phyloP scores from a whole-genome alignment of 1,140 invertebrate genomes.

The Cephus cinctus region DNA sequence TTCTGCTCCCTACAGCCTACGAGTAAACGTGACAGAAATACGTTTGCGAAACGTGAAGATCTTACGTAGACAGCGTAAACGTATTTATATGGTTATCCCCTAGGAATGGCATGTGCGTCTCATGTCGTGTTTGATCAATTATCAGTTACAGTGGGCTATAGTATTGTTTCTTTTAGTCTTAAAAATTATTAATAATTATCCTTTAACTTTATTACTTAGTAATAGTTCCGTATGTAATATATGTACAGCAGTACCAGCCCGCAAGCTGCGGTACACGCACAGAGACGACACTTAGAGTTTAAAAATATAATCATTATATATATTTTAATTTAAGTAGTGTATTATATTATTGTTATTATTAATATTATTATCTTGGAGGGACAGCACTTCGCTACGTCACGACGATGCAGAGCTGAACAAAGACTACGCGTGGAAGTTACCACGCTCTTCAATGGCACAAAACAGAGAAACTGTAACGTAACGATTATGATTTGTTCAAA shows the following conservation, averaged over 20 bases:
- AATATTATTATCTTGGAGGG: slow-evolving; percentile 55
- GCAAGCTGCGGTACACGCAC: slow-evolving; percentile 35
- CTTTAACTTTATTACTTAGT: slow-evolving; percentile 14
- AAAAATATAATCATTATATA: slow-evolving; percentile 57
- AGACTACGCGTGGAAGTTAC: slow-evolving; percentile 53
- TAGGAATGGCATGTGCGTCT: slow-evolving; percentile 38
- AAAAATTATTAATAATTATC: slow-evolving; percentile 20
- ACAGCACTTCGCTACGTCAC: slow-evolving; percentile 53
- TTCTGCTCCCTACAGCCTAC: neutral
- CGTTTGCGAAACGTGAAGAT: slow-evolving; percentile 35
- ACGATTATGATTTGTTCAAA: too few relatives aligned
- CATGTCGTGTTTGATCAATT: slow-evolving; percentile 14
- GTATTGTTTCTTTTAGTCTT: slow-evolving; percentile 12
- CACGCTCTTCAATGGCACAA: slow-evolving; percentile 56
- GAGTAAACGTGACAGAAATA: slow-evolving; percentile 5
- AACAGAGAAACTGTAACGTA: slow-evolving; percentile 12
- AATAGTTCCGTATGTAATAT: slow-evolving; percentile 20
- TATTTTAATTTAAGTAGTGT: slow-evolving; percentile 51
- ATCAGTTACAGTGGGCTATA: slow-evolving; percentile 20
- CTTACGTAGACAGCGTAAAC: slow-evolving; percentile 40
- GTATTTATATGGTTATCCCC: slow-evolving; percentile 29
- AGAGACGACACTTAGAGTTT: slow-evolving; percentile 57
- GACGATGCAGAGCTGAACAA: slow-evolving; percentile 49
- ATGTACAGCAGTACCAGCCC: slow-evolving; percentile 26
- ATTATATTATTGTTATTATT: slow-evolving; percentile 38